Evolutionary conservation across 2,888 invertebrate species (phyloP), one percentile per base, ranked within the genome.

Genomic region (Philopedon plagiatum): DNA sequence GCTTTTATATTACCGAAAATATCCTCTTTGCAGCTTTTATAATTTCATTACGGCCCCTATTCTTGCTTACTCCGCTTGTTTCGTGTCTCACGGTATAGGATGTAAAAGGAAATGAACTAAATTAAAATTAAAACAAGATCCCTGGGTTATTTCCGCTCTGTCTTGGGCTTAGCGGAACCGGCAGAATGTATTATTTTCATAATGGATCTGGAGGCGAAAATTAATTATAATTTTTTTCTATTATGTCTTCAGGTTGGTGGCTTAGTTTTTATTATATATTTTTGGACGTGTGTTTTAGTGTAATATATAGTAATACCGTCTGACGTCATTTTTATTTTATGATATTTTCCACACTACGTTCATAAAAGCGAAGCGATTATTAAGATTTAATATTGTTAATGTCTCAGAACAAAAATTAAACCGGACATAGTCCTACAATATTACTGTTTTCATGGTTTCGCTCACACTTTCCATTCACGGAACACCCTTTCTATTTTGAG

Each of bases 71-170:
- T 63, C 63, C 41, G 61, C 62, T 57, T 60, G 63, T 67, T 63
- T 62, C 39, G 60, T 56, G 58, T 67, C 63, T 68, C 68, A 44
- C 57, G 51, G 63, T 64, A 70, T 63, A 41, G 51, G 54, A 68
- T 56, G 73, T 68, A 68, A 63, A 69, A 58, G 73, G 73, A 70
- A 73, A 73, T 69, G 69, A 73, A 73, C 69, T 65, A 69, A 73
- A 73, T 73, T 73, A 73, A 73, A 73, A 73, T 73, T 73, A 69
- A 70, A 73, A 69, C 73, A 69, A 64, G 69, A 73, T 73, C 73
- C 73, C 57, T 49, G 69, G 73, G 69, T 69, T 73, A 73, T 73
- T 73, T 73, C 73, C 69, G 49, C 61, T 49, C 60, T 39, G 61
- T 68, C 73, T 51, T 64, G 29, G 65, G 73, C 65, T 69, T 69